phyloP scores from a whole-genome alignment of 1,140 invertebrate genomes.

The Papilio polyxenes region DNA sequence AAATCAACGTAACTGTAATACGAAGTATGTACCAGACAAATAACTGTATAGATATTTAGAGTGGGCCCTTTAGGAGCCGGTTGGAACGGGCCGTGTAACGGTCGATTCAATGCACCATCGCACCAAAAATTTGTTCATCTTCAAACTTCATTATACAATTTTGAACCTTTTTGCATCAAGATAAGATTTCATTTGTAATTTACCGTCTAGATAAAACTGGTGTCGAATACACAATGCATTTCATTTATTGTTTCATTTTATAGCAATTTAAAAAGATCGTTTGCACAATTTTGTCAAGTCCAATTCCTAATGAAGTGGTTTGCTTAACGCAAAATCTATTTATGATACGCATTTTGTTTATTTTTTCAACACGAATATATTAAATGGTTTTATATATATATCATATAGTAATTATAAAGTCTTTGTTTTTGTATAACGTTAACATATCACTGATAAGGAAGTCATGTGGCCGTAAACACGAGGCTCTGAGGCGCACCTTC shows the following conservation, averaged over 20 bases:
- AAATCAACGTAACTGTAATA: background rate
- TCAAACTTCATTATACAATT: background rate
- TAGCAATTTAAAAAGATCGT: background rate
- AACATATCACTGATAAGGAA: slow-evolving; percentile 14
- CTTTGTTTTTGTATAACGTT: slow-evolving; percentile 5
- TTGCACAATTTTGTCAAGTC: background rate
- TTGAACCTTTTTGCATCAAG: background rate
- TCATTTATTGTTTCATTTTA: background rate
- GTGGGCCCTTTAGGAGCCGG: slow-evolving; percentile 14
- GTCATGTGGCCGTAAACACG: background rate
- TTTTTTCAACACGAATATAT: background rate
- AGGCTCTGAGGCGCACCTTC: background rate
- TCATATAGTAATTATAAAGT: background rate
- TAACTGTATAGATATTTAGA: slow-evolving; percentile 5
- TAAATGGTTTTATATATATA: slow-evolving; percentile 7
- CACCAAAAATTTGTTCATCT: slow-evolving; percentile 16
- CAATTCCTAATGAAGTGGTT: no score
- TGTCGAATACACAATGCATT: background rate
- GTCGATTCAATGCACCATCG: slow-evolving; percentile 17
- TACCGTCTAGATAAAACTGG: background rate
- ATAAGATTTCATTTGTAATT: background rate
- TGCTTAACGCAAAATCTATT: background rate
- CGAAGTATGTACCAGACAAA: background rate
- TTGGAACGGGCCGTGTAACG: background rate
- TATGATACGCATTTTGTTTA: background rate